phyloP scores from a whole-genome alignment of 1,140 invertebrate species.

The Andrena cerasifolii region DNA sequence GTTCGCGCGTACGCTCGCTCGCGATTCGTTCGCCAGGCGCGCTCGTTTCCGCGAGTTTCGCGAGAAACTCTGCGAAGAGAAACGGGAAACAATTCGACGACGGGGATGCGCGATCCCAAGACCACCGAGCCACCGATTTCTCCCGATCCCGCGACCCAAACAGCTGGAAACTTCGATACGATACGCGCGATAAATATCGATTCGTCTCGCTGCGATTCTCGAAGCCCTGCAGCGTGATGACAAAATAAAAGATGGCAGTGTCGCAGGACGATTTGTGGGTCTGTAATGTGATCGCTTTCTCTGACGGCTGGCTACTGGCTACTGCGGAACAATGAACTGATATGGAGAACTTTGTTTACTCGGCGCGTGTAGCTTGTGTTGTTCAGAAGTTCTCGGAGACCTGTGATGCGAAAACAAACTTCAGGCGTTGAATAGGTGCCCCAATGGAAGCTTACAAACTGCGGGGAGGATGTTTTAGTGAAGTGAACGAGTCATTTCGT shows the following conservation, averaged over 20 bases:
- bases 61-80: background rate
- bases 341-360: slow-evolving; percentile 3
- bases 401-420: background rate
- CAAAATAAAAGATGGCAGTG: background rate
- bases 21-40: slow-evolving; percentile 44
- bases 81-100: background rate
- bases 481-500: too few relatives aligned
- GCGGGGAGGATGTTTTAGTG: background rate
- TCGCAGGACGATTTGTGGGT: background rate
- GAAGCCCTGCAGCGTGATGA: background rate
- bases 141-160: too few relatives aligned
- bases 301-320: background rate
- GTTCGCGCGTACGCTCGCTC: slow-evolving; percentile 48
- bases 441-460: background rate
- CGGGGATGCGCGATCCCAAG: background rate
- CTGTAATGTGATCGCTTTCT: slow-evolving; percentile 9
- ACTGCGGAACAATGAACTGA: background rate
- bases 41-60: slow-evolving; percentile 26
- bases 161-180: background rate
- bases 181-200: background rate
- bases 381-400: background rate
- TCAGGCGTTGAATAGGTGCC: background rate
- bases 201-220: background rate
- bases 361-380: background rate
- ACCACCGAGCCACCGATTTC: background rate